phyloP scores from a whole-genome alignment of 1,140 invertebrate species.

The Drosophila chauvacae region DNA sequence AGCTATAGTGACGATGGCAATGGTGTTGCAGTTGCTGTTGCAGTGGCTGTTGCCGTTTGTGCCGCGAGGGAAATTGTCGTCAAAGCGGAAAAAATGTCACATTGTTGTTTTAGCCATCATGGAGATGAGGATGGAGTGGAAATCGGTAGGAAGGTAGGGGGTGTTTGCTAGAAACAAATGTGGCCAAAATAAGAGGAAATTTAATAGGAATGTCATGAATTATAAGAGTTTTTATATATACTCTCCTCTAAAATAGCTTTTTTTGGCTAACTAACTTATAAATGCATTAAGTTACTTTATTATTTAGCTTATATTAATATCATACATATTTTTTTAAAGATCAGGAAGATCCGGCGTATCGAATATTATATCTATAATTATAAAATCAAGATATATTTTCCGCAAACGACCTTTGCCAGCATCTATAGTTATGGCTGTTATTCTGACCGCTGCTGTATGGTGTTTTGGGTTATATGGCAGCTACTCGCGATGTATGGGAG shows the following conservation, averaged over 20 bases:
- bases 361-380: too few species aligned
- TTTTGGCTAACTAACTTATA: too few species aligned
- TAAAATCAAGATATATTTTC: too few species aligned
- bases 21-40: slow-evolving; percentile 38
- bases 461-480: slow-evolving; percentile 9
- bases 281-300: not conserved
- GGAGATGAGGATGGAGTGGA: slow-evolving; percentile 29
- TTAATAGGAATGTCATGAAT: not conserved
- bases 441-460: not conserved
- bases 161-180: slow-evolving; percentile 1
- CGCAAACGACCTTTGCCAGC: not conserved
- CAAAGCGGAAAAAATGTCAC: slow-evolving; percentile 79
- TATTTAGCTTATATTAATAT: not conserved
- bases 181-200: not conserved
- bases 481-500: slow-evolving; percentile 27
- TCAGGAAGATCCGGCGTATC: too few species aligned
- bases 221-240: too few species aligned
- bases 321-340: not conserved
- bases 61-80: slow-evolving; percentile 81
- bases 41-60: slow-evolving; percentile 57
- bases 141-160: slow-evolving; percentile 2
- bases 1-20: slow-evolving; percentile 43
- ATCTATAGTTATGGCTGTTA: not conserved
- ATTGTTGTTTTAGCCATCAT: slow-evolving; percentile 74
- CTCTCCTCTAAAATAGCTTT: not conserved